Conservation (phyloP, 2,888 invertebrate species). For the Anoplius nigerrimus region DNA sequence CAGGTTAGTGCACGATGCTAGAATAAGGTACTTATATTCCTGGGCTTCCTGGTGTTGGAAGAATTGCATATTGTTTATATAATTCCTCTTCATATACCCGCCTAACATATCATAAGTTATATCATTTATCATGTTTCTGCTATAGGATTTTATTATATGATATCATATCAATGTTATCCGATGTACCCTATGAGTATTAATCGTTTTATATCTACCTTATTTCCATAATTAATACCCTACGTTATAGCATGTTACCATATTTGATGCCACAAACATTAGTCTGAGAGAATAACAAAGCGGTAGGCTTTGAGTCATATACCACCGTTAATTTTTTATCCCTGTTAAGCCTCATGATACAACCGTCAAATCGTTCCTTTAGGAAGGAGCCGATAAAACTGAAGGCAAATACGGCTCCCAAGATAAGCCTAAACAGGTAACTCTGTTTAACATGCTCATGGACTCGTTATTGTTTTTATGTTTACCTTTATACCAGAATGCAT, state of each 20-base stretch:
- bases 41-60: background rate
- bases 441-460: constrained; percentile 60
- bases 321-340: constrained; percentile 21
- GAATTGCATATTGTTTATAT: background rate
- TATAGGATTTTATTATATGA: too few relatives aligned
- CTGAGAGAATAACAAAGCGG: background rate
- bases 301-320: background rate
- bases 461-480: constrained; percentile 39
- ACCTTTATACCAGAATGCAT: constrained; percentile 19
- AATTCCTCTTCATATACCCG: too few relatives aligned
- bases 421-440: constrained; percentile 88
- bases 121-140: too few relatives aligned
- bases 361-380: constrained; percentile 76
- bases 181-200: background rate
- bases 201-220: background rate
- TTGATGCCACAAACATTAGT: background rate
- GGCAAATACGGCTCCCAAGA: constrained; percentile 94
- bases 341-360: constrained; percentile 60
- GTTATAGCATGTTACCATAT: constrained; percentile 9
- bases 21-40: background rate
- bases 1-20: constrained; percentile 76
- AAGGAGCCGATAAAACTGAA: constrained; percentile 91
- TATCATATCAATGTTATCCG: too few relatives aligned
- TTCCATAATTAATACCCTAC: background rate
- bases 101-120: too few relatives aligned